Percentiles rank a stretch among this genome's conserved stretches.
phyloP scores from a whole-genome alignment of 1,140 invertebrate genomes.

The Drosophila kohkoa region DNA sequence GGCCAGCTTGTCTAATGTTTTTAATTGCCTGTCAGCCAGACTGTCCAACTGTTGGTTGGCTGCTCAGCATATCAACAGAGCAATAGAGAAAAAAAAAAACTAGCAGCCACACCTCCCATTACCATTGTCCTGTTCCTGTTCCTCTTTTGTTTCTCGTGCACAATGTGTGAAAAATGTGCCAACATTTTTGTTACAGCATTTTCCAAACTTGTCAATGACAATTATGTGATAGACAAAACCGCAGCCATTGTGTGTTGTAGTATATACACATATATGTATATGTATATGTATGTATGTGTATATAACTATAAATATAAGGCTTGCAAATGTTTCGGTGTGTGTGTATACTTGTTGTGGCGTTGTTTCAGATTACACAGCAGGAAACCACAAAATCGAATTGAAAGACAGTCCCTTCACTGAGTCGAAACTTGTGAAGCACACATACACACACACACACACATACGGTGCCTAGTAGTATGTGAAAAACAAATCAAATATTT shows the following conservation, averaged over 20 bases:
- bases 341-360: constrained; percentile 44
- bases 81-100: too few relatives aligned
- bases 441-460: constrained; percentile 24
- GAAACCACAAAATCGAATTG: constrained; percentile 63
- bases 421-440: constrained; percentile 52
- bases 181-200: constrained; percentile 51
- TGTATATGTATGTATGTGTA: not conserved
- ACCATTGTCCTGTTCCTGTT: not conserved
- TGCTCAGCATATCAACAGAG: constrained; percentile 49
- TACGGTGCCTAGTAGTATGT: constrained; percentile 15
- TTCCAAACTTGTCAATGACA: constrained; percentile 58
- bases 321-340: constrained; percentile 1
- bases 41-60: constrained; percentile 17
- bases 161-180: constrained; percentile 48
- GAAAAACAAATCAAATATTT: constrained; percentile 81
- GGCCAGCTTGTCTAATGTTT: constrained; percentile 56
- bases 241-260: constrained; percentile 2
- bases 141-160: not conserved
- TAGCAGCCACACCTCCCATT: not conserved
- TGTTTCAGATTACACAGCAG: constrained; percentile 52
- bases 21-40: constrained; percentile 75
- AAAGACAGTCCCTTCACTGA: constrained; percentile 32
- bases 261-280: not conserved
- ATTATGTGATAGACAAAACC: constrained; percentile 55
- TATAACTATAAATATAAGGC: too few relatives aligned